Conservation (phyloP, 2,113 vertebrate genomes). For the Setophaga coronata region DNA sequence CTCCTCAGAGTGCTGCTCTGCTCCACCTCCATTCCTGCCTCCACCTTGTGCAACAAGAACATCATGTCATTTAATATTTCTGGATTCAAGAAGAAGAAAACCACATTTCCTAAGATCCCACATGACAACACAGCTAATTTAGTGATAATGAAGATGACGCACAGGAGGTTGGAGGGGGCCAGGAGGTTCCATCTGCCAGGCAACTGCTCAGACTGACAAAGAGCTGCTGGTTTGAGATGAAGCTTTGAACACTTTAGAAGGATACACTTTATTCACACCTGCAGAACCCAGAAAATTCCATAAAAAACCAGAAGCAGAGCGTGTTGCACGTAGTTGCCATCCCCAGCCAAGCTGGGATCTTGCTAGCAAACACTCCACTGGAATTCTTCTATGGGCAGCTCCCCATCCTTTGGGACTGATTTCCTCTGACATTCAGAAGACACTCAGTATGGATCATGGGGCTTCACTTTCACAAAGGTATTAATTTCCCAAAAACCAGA, state of each 20-base stretch:
- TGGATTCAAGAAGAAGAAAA: background rate
- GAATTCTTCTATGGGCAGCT: background rate
- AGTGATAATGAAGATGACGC: background rate
- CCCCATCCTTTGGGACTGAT: background rate
- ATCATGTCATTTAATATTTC: background rate
- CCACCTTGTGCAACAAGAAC: background rate
- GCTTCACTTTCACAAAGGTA: background rate
- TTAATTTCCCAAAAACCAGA: background rate
- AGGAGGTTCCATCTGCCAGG: background rate
- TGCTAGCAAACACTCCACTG: background rate
- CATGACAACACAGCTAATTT: background rate
- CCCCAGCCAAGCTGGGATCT: background rate
- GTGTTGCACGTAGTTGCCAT: fast-evolving
- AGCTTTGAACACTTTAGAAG: background rate
- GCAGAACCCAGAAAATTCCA: background rate
- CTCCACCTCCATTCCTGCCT: background rate
- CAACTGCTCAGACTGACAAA: background rate
- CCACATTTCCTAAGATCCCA: background rate
- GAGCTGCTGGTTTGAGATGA: background rate
- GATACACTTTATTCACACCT: background rate
- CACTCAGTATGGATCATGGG: background rate
- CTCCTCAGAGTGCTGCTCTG: background rate
- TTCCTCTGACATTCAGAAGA: background rate
- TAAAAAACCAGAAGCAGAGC: background rate
- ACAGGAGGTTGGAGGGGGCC: background rate